Base-by-base conservation (phyloP, 2,888 invertebrate species). In the Silvanus unidentatus region DNA sequence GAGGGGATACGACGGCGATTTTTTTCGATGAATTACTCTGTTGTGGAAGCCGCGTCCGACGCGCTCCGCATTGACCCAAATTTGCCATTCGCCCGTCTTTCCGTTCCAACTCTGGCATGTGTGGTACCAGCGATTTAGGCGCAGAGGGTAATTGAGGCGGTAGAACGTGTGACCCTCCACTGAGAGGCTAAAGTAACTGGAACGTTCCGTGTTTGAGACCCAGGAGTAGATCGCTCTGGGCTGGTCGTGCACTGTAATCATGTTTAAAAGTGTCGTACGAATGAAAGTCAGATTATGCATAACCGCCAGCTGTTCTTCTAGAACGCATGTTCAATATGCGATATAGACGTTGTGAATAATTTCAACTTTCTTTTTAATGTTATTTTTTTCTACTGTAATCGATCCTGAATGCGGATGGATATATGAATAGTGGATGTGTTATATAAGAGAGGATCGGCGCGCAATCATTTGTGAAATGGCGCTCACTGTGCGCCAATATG, bases 41-140 rank as follows among this genome's bases (percentile, higher is more conserved):
- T 90, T 90, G 72, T 89, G 85, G 70, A 88, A 90, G 48, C 90
- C 90, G 63, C 90, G 79, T 53, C 89, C 89, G 40, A 90, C 88
- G 54, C 90, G 77, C 69, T 90, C 90, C 13, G 84, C 84, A 67
- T 88, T 88, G 50, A 90, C 82, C 89, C 90, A 90, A 56, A 89
- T 80, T 72, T 90, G 90, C 90, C 90, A 90, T 72, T 90, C 90
- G 39, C 90, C 90, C 5, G 89, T 88, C 66, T 84, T 85, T 12
- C 89, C 89, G 68, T 89, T 90, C 90, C 90, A 90, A 42, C 89
- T 89, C 60, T 87, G 85, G 63, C 90, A 90, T 40, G 86, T 83
- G 70, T 90, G 90, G 74, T 89, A 89, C 89, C 89, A 90, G 68
- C 78, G 77, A 66, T 82, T 80, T 63, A 82, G 73, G 55, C 80